Evolutionary conservation across 92 coral and sea anemone genomes (phyloP), one percentile per base, ranked within the genome.

Genomic region (Isaurus tuberculatus): DNA sequence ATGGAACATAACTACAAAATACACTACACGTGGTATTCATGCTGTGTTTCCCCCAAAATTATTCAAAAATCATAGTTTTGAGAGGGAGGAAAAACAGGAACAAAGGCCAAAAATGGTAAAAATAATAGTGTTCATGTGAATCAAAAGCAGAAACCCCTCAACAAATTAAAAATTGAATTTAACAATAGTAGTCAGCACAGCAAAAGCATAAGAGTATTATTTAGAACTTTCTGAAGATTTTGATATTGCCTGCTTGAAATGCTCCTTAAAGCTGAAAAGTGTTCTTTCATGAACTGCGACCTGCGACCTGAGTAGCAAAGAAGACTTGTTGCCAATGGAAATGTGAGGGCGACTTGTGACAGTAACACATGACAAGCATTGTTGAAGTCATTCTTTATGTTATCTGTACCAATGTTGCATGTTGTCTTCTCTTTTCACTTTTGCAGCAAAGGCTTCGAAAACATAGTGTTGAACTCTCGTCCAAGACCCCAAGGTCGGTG

Each of bases 301-400:
- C 74, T 69, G 17, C 32, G 74, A 4, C 26, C 26, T 69, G 32
- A 69, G 32, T 69, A 17, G 74, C 36, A 29, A 19, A 7, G 1
- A 20, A 20, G 74, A 69, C 26, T 69, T 69, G 74, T 34, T n/a
- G 28, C 74, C 74, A 69, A 69, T 69, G 74, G 74, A 69, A 69
- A 69, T 17, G 20, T 69, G 74, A 69, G 15, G 36, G 27, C n/a
- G 6, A 15, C 74, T 69, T 69, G 28, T 20, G 74, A 69, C 22
- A 69, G 74, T 69, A 69, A 69, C n/a, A 69, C 2, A 69, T 69
- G 74, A 69, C 74, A 69, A 29, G 74, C 28, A 69, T 29, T 69
- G 36, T 69, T 69, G 36, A 69, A 69, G 28, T 69, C 30, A 69
- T 29, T 69, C 36, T 69, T 69, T 32, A 69, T 69, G 74, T 20